A percentile compares a stretch with the other conserved stretches of the same genome.
phyloP scores from a whole-genome alignment of 2,888 invertebrate species.

The Brassicogethes aeneus region DNA sequence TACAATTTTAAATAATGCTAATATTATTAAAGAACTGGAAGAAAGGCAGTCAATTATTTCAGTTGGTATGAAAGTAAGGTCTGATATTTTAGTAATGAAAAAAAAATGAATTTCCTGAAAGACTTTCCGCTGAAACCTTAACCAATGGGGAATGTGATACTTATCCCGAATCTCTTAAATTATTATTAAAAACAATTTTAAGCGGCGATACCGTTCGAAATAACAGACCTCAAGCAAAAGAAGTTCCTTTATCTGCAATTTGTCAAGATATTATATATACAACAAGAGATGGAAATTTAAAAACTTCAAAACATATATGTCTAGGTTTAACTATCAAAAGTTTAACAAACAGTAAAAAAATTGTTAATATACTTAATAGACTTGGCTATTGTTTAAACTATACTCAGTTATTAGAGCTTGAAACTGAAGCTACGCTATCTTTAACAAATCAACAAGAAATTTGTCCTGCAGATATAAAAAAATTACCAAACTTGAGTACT shows the following conservation, averaged over 20 bases:
- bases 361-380: constrained; percentile 12
- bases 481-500: constrained; percentile 3
- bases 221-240: constrained; percentile 3
- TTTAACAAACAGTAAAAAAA: constrained; percentile 14
- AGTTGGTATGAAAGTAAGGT: constrained; percentile 17
- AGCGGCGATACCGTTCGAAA: constrained; percentile 4
- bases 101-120: constrained; percentile 7
- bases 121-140: background rate
- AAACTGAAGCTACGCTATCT: constrained; percentile 14
- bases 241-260: constrained; percentile 4
- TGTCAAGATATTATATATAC: constrained; percentile 9
- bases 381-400: constrained; percentile 14
- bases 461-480: constrained; percentile 11
- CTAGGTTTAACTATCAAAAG: constrained; percentile 12
- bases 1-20: constrained; percentile 13
- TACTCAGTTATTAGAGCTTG: constrained; percentile 10
- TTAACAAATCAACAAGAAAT: constrained; percentile 5
- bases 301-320: constrained; percentile 12
- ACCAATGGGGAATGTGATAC: constrained; percentile 12
- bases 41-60: constrained; percentile 15
- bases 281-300: constrained; percentile 8
- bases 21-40: constrained; percentile 17
- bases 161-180: constrained; percentile 10
- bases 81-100: constrained; percentile 16
- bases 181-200: constrained; percentile 12